These are phyloP conservation scores for Mamestra brassicae DNA, from an alignment of 2,888 invertebrate species.

Conservation along the genomic window DNA sequence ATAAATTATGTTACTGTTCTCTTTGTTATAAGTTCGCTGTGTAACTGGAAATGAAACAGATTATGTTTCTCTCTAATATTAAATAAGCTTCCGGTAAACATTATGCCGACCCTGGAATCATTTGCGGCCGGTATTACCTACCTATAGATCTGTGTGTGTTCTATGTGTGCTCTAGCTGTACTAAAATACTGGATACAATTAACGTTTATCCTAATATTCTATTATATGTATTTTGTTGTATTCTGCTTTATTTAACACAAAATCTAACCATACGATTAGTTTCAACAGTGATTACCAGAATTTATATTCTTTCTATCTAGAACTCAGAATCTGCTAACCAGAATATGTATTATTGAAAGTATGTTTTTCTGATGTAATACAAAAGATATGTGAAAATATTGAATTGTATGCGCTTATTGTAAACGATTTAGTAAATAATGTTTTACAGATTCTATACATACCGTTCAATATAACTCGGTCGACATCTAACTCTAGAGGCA, in stretches of 20 bases:
- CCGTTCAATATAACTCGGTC: slow-evolving; percentile 58
- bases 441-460: slow-evolving; percentile 11
- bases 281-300: too few relatives aligned
- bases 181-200: neutral
- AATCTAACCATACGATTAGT: too few relatives aligned
- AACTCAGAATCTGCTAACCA: too few relatives aligned
- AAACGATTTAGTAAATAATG: neutral
- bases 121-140: neutral
- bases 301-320: too few relatives aligned
- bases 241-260: too few relatives aligned
- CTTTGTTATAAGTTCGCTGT: slow-evolving; percentile 19
- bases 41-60: slow-evolving; percentile 31
- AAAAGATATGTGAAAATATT: neutral
- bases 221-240: neutral
- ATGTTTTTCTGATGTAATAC: neutral
- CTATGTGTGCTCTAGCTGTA: too few relatives aligned
- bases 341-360: neutral
- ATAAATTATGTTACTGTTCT: neutral
- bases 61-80: neutral
- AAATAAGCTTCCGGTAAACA: neutral
- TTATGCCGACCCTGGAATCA: neutral
- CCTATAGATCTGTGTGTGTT: neutral
- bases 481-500: slow-evolving; percentile 54
- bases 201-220: neutral
- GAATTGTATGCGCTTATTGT: neutral